A percentile compares a stretch with the other conserved stretches of the same genome.
Evolutionary conservation across 2,888 invertebrate species (phyloP).

Genomic region (Microctonus brassicae): DNA sequence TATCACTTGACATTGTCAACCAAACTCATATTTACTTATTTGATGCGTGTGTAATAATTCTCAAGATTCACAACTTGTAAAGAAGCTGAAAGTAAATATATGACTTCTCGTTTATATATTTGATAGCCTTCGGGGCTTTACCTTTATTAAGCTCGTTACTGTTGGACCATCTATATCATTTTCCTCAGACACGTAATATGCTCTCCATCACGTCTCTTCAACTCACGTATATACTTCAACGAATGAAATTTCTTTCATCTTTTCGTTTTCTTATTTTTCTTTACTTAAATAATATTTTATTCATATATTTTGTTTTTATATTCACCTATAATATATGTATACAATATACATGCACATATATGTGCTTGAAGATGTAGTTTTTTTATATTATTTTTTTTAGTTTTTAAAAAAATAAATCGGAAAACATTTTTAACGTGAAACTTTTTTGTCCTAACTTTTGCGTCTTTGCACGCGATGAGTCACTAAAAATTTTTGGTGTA

Average conservation of each 20-base stretch:
- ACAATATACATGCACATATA: neutral
- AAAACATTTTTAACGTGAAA: neutral
- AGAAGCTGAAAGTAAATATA: neutral
- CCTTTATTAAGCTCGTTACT: slow-evolving; percentile 13
- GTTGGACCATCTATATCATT: neutral
- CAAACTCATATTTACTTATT: neutral
- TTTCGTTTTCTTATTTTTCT: neutral
- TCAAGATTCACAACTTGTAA: neutral
- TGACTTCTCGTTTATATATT: neutral
- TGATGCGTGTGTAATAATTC: neutral
- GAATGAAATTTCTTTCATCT: neutral
- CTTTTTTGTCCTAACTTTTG: neutral
- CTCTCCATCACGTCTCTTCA: neutral
- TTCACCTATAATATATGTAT: too few species aligned
- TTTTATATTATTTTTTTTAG: too few species aligned
- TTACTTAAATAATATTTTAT: neutral
- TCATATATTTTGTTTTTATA: neutral
- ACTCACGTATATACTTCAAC: neutral
- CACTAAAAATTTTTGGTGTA: neutral
- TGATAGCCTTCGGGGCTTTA: slow-evolving; percentile 5
- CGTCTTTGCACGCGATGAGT: neutral
- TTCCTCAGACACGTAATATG: neutral
- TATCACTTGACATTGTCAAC: too few species aligned
- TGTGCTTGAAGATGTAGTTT: neutral
- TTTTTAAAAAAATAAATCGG: neutral